These are phyloP conservation scores for Tetrao urogallus DNA, from an alignment of 2,113 vertebrate genomes.

Conservation along the genomic window DNA sequence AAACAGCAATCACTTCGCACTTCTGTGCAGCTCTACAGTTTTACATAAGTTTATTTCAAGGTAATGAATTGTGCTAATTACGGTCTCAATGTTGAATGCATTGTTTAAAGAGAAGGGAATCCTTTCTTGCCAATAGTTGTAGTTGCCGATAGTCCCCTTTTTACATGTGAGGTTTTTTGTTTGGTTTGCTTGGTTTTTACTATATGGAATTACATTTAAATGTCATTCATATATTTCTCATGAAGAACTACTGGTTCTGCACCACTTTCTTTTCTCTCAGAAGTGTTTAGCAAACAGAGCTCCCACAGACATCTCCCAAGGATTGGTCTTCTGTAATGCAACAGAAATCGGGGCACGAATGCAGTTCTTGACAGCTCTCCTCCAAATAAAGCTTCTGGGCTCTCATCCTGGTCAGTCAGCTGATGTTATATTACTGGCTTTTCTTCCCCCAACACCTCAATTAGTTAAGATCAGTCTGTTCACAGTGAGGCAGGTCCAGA, in stretches of 20 bases:
- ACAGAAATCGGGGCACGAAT: not conserved
- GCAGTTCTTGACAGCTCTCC: not conserved
- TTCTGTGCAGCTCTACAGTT: not conserved
- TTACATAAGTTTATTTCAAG: conserved; percentile 21
- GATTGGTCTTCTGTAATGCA: not conserved
- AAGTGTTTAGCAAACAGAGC: not conserved
- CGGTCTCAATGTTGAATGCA: not conserved
- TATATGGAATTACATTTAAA: not conserved
- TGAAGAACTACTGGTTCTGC: not conserved
- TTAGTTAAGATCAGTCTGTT: not conserved
- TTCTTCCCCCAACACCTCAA: not conserved
- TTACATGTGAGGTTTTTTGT: not conserved
- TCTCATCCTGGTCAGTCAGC: not conserved
- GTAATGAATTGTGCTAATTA: not conserved
- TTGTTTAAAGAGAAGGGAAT: not conserved
- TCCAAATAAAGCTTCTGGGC: conserved; percentile 19
- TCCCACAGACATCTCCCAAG: not conserved
- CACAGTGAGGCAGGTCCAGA: not conserved
- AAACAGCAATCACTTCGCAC: not conserved
- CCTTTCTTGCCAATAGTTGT: not conserved
- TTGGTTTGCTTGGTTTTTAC: not conserved
- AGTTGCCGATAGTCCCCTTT: not conserved
- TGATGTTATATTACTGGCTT: not conserved
- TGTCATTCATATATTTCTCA: not conserved
- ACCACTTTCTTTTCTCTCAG: not conserved